These are phyloP conservation scores for Rhopalosiphum maidis DNA, from an alignment of 1,140 invertebrate genomes.

Conservation along the genomic window DNA sequence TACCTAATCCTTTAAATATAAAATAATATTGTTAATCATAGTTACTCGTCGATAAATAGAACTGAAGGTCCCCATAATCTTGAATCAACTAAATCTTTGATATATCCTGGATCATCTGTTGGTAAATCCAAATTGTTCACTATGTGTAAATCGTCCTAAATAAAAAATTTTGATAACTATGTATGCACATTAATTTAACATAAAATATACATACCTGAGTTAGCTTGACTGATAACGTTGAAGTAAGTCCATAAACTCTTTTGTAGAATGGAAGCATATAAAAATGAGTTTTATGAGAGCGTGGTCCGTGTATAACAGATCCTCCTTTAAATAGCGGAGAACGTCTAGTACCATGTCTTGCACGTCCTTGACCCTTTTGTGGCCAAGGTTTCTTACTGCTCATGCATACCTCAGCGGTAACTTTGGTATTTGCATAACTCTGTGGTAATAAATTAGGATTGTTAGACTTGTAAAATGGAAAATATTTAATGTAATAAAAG, in stretches of 20 bases:
- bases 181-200: background rate
- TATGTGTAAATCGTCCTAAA: slow-evolving; percentile 88
- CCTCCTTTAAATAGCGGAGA: slow-evolving; percentile 82
- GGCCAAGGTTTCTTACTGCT: slow-evolving; percentile 93
- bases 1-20: background rate
- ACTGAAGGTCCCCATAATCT: slow-evolving; percentile 96
- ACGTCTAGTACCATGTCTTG: slow-evolving; percentile 89
- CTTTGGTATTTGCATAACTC: slow-evolving; percentile 76
- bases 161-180: background rate
- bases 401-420: slow-evolving; percentile 82
- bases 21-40: slow-evolving; percentile 60
- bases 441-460: slow-evolving; percentile 58
- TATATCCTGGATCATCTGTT: slow-evolving; percentile 78
- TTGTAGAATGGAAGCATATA: slow-evolving; percentile 86
- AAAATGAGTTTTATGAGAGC: slow-evolving; percentile 86
- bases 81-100: slow-evolving; percentile 80
- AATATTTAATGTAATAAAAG: background rate
- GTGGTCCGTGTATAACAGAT: slow-evolving; percentile 85
- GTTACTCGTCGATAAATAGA: slow-evolving; percentile 89
- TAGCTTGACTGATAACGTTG: slow-evolving; percentile 86
- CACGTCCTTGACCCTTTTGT: slow-evolving; percentile 87
- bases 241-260: slow-evolving; percentile 80
- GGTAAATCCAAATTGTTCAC: slow-evolving; percentile 88
- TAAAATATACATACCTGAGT: slow-evolving; percentile 69
- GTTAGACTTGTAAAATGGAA: background rate